Evolutionary conservation across 2,797 vertebrate genomes (phyloP), one percentile per base, ranked within the genome.

Genomic region (Rhodeus uyekii): DNA sequence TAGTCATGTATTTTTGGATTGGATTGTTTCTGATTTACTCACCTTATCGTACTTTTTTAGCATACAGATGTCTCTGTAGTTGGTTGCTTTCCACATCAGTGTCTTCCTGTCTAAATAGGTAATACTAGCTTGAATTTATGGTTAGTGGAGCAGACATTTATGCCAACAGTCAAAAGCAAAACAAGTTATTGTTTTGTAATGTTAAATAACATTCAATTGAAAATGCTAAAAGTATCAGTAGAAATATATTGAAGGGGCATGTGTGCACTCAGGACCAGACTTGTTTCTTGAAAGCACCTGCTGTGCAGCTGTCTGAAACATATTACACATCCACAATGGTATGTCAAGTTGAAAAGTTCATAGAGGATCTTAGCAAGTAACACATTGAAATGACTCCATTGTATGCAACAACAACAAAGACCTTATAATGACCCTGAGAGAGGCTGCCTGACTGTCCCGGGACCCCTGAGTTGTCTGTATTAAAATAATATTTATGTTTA

Each of bases 281-380:
- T 76, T 74, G 50, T 27, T n/a, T 34, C 13, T 63, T 76, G 27
- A 34, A 46, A 63, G 29, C 77, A 69, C 60, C 36, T 79, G 77
- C 38, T 69, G 24, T 79, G 24, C 38, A 79, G 48, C 64, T 79
- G 77, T 32, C 24, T 32, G 16, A 68, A 53, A 69, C 12, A 79
- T 50, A 58, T 79, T 58, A 69, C 50, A 32, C 64, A 68, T 69
- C 10, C 36, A 69, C 65, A 2, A 12, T n/a, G 74, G 65, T 58
- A 79, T 79, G 69, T 79, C 64, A 58, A 58, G 77, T 79, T 79
- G 24, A 79, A 69, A 79, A 68, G 76, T 53, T 78, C 46, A 78
- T 24, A 24, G 18, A 18, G 24, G 32, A 48, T 36, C 22, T 24
- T 48, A 36, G 19, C 12, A 65, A 65, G 32, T 27, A 78, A 65